Percentiles rank a stretch among this genome's conserved stretches.
Evolutionary conservation across 1,140 invertebrate species (phyloP).

Genomic region (Drosophila parabipectinata): DNA sequence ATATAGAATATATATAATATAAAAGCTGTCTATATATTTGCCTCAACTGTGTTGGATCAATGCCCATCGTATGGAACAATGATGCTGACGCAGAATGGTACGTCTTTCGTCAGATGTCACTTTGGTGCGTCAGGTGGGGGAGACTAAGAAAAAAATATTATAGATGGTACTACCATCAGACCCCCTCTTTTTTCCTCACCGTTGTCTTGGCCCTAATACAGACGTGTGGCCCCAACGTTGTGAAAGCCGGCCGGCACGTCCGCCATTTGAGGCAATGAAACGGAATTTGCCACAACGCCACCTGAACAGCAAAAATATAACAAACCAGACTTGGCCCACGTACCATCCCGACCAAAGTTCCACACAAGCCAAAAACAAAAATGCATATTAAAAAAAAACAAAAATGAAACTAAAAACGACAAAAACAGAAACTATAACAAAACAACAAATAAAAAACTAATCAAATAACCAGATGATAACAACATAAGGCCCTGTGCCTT

Average conservation of each 20-base stretch:
- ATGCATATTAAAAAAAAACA: not conserved
- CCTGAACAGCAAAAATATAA: slow-evolving; percentile 15
- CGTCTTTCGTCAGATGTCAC: slow-evolving; percentile 31
- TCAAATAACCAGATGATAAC: slow-evolving; percentile 10
- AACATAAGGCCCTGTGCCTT: slow-evolving; percentile 4
- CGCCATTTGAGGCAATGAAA: slow-evolving; percentile 21
- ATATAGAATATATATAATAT: not conserved
- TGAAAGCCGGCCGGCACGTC: slow-evolving; percentile 42
- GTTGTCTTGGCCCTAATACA: not conserved
- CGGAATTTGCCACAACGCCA: slow-evolving; percentile 27
- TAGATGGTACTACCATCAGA: not conserved
- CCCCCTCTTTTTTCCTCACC: not conserved
- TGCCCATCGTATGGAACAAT: slow-evolving; percentile 26
- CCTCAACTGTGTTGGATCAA: slow-evolving; percentile 24
- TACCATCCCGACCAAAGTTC: slow-evolving; percentile 7
- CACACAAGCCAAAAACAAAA: not conserved
- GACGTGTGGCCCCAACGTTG: slow-evolving; percentile 1
- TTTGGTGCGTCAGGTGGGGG: slow-evolving; percentile 39
- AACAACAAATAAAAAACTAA: not conserved
- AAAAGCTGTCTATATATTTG: not conserved
- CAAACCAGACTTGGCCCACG: slow-evolving; percentile 31
- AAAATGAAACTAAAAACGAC: not conserved
- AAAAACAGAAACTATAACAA: not conserved
- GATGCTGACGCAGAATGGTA: slow-evolving; percentile 35
- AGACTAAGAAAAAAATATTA: slow-evolving; percentile 11